Evolutionary conservation across 2,888 invertebrate genomes (phyloP).

Genomic region (Anorthoa munda): DNA sequence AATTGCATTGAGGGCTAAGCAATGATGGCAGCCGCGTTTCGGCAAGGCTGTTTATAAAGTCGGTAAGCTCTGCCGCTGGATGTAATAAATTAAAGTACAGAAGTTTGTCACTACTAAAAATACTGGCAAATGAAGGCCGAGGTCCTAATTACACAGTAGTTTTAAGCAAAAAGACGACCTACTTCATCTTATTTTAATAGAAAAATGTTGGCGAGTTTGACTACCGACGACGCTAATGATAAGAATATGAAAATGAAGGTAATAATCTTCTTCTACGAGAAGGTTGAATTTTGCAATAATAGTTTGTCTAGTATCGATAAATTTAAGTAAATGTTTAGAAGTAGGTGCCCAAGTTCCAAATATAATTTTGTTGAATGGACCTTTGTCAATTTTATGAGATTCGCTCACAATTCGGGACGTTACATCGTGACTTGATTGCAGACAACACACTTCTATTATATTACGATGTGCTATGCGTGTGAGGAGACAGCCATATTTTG

Average conservation of each 20-base stretch:
- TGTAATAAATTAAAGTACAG: not conserved
- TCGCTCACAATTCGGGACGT: not conserved
- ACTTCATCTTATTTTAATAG: not conserved
- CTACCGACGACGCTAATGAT: not conserved
- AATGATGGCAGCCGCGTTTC: not conserved
- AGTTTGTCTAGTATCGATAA: not conserved
- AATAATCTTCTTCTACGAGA: not conserved
- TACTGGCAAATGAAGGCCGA: not conserved
- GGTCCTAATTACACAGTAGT: not conserved
- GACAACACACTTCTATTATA: slow-evolving; percentile 6
- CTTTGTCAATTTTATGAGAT: not conserved
- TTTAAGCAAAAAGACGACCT: not conserved
- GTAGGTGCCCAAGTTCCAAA: not conserved
- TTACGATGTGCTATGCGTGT: not conserved
- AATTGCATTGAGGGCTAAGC: not conserved
- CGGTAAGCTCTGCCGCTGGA: not conserved
- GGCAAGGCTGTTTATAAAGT: not conserved
- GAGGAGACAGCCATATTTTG: not conserved
- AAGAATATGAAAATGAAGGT: not conserved
- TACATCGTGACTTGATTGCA: not conserved
- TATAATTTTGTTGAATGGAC: too few relatives aligned
- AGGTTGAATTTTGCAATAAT: not conserved
- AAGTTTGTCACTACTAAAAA: not conserved
- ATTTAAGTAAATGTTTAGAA: not conserved
- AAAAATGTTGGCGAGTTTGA: not conserved